Evolutionary conservation across 2,113 vertebrate species (phyloP).

Genomic region (Telmatochromis sp.): DNA sequence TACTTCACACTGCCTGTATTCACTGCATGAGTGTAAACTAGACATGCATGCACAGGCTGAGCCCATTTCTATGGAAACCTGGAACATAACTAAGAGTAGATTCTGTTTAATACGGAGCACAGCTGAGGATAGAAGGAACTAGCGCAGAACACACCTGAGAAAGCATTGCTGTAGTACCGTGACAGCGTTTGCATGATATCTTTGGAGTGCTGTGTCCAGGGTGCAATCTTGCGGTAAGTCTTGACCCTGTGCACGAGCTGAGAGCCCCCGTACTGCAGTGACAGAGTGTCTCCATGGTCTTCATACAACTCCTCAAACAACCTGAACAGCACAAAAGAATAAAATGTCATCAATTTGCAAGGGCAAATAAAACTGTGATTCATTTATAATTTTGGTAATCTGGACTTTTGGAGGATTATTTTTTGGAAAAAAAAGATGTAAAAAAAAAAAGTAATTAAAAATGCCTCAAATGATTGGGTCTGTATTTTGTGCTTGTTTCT

Average conservation of each 20-base stretch:
- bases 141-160: slow-evolving; percentile 78
- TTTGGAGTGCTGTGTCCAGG: slow-evolving; percentile 97
- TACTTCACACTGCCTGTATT: not conserved
- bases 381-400: not conserved
- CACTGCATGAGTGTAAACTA: not conserved
- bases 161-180: slow-evolving; percentile 95
- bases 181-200: slow-evolving; percentile 97
- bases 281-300: slow-evolving; percentile 96
- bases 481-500: not conserved
- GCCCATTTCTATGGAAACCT: not conserved
- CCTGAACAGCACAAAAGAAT: slow-evolving; percentile 54
- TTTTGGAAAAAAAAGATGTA: not conserved
- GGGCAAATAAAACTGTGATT: not conserved
- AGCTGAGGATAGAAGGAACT: not conserved
- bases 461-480: not conserved
- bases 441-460: not conserved
- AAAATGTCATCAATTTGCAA: not conserved
- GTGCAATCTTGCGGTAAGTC: slow-evolving; percentile 96
- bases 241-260: slow-evolving; percentile 97
- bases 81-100: not conserved
- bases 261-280: slow-evolving; percentile 94
- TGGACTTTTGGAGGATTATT: not conserved
- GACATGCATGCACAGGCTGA: not conserved
- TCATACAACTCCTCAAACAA: slow-evolving; percentile 98
- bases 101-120: not conserved